Base-by-base conservation (phyloP, 2,113 vertebrate genomes). In the Charadrius vociferus region DNA sequence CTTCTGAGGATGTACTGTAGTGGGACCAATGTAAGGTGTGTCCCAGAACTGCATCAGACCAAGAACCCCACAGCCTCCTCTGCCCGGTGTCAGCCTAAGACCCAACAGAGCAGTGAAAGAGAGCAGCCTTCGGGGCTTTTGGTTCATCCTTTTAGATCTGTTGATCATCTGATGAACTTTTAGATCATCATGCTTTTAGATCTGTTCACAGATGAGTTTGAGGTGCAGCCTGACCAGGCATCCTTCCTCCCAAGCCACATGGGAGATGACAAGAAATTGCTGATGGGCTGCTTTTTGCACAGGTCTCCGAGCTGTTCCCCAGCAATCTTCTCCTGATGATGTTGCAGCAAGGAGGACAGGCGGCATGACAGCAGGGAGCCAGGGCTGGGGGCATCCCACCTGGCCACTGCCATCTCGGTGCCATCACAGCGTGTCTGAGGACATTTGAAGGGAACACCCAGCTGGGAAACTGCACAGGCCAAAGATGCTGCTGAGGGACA, bases 21-120 rank as follows among this genome's bases (percentile, higher is more conserved):
- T 2, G 4, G 14, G 66, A 15, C 43, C 21, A 79, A 3, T 0
- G 0, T 29, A 10, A 86, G 24, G 49, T 3, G 0, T 49, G 24
- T 6, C 24, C 10, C 45, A 53, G 45, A 49, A 10, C 6, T 81
- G 17, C 17, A 52, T 10, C 18, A 81, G 41, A 53, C 9, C 17
- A 43, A 27, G 36, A 95, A 71, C 23, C 23, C 13, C 37, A 30
- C 34, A 36, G 14, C 8, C 7, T 49, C 8, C 16, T 58, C 45
- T 85, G 30, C 17, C 7, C 1, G 0, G 0, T 39, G 9, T 30
- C 61, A 66, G 26, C 8, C 6, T 45, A 61, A 56, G 11, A 68
- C 43, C 9, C 62, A 86, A 52, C 0, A 52, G 5, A 72, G 34
- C 32, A 73, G 20, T 50, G 52, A 72, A 49, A 62, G 4, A 37